Evolutionary conservation across 2,113 vertebrate genomes (phyloP).

Genomic region (Ptilonorhynchus violaceus): DNA sequence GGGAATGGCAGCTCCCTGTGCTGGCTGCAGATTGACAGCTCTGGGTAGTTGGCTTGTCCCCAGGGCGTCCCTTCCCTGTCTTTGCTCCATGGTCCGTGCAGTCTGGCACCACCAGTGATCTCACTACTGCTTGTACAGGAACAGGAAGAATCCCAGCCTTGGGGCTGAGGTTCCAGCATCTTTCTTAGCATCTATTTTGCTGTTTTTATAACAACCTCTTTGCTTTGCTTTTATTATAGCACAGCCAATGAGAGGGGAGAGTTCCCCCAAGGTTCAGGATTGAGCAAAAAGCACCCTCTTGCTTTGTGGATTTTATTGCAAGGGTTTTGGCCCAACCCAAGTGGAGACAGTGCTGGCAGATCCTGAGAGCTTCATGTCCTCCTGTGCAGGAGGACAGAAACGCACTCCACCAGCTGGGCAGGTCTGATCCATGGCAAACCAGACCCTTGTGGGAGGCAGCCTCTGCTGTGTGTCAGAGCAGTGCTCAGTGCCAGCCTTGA

Average conservation of each 20-base stretch:
- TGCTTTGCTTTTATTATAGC: not conserved
- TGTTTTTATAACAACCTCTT: not conserved
- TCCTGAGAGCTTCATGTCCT: not conserved
- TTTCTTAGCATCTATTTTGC: not conserved
- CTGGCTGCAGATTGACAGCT: not conserved
- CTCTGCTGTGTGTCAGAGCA: fast-evolving
- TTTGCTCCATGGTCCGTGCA: not conserved
- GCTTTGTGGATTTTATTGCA: not conserved
- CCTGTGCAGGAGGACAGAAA: not conserved
- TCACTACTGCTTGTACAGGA: not conserved
- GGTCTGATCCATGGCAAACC: not conserved
- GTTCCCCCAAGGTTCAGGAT: not conserved
- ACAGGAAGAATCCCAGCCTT: not conserved
- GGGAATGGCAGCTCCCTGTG: fast-evolving
- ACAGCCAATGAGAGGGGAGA: not conserved
- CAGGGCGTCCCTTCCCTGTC: not conserved
- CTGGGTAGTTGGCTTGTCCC: not conserved
- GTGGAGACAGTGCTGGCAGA: not conserved
- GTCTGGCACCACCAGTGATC: not conserved
- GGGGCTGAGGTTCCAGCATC: not conserved
- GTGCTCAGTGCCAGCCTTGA: not conserved
- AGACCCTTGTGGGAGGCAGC: not conserved
- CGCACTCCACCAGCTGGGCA: not conserved
- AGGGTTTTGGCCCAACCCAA: not conserved
- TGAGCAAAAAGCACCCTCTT: not conserved